Conservation (phyloP, 2,113 vertebrate species). For the Erythrocercus mccallii region DNA sequence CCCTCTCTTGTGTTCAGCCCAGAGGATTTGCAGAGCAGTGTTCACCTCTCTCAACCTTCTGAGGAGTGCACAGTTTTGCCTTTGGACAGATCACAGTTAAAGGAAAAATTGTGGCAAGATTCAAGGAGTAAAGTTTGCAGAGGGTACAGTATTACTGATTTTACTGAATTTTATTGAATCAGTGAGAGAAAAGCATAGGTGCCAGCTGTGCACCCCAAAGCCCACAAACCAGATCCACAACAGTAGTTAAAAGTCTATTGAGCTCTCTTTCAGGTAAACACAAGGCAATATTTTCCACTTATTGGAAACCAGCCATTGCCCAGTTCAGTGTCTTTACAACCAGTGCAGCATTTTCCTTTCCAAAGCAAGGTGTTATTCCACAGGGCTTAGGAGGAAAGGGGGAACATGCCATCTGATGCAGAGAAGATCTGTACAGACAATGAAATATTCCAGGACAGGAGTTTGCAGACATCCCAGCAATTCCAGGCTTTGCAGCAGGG, state of each 20-base stretch:
- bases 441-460: not conserved
- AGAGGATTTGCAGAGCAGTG: not conserved
- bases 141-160: not conserved
- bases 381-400: not conserved
- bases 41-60: not conserved
- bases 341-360: not conserved
- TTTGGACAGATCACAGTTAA: not conserved
- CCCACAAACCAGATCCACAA: not conserved
- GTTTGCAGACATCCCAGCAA: not conserved
- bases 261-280: not conserved
- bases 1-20: not conserved
- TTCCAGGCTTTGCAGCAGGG: not conserved
- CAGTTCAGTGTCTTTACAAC: not conserved
- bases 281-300: not conserved
- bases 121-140: not conserved
- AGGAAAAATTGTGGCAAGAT: not conserved
- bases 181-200: not conserved
- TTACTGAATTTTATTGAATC: too few species aligned
- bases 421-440: not conserved
- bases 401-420: not conserved
- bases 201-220: not conserved
- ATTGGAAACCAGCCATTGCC: not conserved
- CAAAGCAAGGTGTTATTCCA: not conserved
- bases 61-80: not conserved
- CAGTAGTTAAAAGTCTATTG: not conserved